Evolutionary conservation across 2,113 vertebrate genomes (phyloP).

Genomic region (Desmodus rotundus): DNA sequence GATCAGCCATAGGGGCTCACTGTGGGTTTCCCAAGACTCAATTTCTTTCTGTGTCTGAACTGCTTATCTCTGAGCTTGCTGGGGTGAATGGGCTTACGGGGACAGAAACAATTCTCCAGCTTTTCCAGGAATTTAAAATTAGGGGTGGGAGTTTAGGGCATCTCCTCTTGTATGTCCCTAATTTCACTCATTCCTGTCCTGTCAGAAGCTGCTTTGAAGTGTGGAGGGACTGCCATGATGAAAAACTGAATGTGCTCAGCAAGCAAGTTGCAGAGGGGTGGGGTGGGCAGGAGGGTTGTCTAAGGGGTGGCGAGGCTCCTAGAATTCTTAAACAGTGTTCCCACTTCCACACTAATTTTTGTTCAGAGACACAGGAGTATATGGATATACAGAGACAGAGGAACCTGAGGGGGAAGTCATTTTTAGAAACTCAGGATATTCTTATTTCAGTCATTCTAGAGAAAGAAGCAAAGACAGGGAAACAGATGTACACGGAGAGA

Average conservation of each 20-base stretch:
- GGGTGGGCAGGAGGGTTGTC: background rate
- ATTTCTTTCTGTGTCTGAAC: background rate
- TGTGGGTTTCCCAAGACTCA: background rate
- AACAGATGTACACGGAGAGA: background rate
- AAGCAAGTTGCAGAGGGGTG: background rate
- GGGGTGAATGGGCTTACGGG: background rate
- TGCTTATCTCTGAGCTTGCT: background rate
- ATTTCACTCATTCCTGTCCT: background rate
- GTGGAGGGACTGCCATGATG: background rate
- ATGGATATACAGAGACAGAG: background rate
- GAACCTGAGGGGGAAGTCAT: background rate
- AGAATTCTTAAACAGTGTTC: background rate
- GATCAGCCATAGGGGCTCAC: background rate
- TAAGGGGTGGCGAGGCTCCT: background rate
- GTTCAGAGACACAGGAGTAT: background rate
- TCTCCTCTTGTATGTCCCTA: background rate
- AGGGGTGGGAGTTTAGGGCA: background rate
- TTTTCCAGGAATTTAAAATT: background rate
- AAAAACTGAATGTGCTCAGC: background rate
- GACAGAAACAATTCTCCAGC: background rate
- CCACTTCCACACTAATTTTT: background rate
- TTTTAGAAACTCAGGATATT: background rate
- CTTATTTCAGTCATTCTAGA: constrained; percentile 18
- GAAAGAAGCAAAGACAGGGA: background rate
- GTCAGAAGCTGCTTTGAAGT: background rate